Evolutionary conservation across 2,113 vertebrate genomes (phyloP).

Genomic region (Hypocryptadius cinnamomeus): DNA sequence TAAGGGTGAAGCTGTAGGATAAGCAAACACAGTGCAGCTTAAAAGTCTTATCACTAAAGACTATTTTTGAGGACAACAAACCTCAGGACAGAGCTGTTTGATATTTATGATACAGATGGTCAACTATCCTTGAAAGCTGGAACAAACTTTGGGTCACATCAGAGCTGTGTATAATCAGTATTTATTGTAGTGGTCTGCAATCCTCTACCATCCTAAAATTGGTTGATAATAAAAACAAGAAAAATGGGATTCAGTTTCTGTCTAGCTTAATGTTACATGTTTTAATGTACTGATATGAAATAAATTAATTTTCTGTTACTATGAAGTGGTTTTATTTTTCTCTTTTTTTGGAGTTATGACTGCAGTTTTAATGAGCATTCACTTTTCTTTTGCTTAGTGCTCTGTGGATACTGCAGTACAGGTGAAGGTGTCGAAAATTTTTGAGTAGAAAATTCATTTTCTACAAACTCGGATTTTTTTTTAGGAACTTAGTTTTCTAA

Average conservation of each 20-base stretch:
- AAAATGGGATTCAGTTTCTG: neutral
- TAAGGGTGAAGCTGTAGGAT: neutral
- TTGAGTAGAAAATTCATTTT: neutral
- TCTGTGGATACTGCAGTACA: neutral
- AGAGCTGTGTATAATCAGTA: neutral
- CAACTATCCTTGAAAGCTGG: neutral
- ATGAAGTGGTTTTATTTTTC: neutral
- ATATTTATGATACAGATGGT: neutral
- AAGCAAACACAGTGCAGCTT: neutral
- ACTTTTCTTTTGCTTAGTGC: neutral
- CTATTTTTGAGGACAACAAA: neutral
- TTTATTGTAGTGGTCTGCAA: neutral
- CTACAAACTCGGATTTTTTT: neutral
- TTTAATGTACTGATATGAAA: neutral
- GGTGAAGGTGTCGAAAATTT: neutral
- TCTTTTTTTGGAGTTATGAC: neutral
- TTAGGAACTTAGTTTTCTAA: neutral
- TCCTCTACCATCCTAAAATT: neutral
- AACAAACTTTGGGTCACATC: neutral
- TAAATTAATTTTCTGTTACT: neutral
- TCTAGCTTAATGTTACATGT: neutral
- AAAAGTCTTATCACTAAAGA: accelerated
- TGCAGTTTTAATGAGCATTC: neutral
- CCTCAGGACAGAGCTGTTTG: neutral
- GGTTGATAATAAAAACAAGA: neutral